Base-by-base conservation (phyloP, 2,797 vertebrate species). In the Gobio occitaniae region DNA sequence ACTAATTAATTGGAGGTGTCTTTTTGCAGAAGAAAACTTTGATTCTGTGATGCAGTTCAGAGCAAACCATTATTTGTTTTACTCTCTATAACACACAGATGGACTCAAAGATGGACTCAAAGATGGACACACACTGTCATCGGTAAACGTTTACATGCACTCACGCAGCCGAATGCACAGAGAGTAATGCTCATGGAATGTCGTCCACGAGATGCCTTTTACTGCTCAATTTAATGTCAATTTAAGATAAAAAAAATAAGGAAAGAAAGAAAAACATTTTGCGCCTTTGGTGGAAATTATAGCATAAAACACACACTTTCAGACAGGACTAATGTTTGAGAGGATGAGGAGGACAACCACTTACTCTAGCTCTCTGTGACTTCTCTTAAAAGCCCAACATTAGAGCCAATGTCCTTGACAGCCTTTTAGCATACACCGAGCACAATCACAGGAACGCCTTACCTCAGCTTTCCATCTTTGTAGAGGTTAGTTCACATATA, bases 151-250 rank as follows among this genome's bases (percentile, higher is more conserved):
- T 76, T 56, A 56, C 74, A 76, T n/a, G 50, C 59, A 59, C 61
- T 56, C 72, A 82, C 7, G 6, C 12, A 52, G 41, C 15, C 25
- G 41, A 54, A 72, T 38, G 9, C 65, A 52, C 66, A 50, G 6
- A 44, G 59, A 79, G 44, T 63, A 85, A 76, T 69, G 79, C 29
- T 84, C 83, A 47, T 11, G 17, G 61, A 84, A 87, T 78, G 82
- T 86, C 85, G 36, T 83, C 19, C 0, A 0, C 32, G 4, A 80
- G 80, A 80, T 77, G 80, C 36, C 36, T 71, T 87, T 89, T 87
- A 68, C 78, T 86, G 80, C 78, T 89, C 80, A 71, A 89, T 89
- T 72, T 87, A 87, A 84, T 85, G 86, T 83, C 77, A 80, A 85
- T 87, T 85, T 80, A 76, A 86, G 78, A 77, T 86, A 74, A 81